Conservation (phyloP, 2,113 vertebrate genomes). For the Colaptes auratus region DNA sequence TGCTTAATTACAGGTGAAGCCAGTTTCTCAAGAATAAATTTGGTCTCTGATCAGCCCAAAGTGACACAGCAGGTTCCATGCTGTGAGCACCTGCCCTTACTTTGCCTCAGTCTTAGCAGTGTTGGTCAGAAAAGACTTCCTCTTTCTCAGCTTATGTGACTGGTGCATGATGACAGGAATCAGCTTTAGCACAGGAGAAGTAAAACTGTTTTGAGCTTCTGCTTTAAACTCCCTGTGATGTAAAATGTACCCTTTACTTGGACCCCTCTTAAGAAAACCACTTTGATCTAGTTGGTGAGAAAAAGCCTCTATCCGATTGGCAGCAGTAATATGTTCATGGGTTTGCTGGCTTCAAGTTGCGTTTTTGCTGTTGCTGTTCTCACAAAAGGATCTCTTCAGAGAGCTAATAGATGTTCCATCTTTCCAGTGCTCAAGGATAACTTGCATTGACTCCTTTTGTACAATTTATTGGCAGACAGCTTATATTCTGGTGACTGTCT, state of each 20-base stretch:
- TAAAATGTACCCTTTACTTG: background rate
- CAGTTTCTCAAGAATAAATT: background rate
- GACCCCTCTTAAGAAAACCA: background rate
- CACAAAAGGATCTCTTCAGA: background rate
- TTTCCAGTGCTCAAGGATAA: background rate
- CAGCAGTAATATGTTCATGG: accelerated
- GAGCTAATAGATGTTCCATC: background rate
- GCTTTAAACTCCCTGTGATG: background rate
- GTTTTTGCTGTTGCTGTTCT: background rate
- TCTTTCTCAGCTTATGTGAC: background rate
- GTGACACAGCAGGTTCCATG: background rate
- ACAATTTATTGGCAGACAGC: background rate
- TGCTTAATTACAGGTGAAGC: background rate
- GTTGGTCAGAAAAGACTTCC: background rate
- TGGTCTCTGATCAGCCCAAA: background rate
- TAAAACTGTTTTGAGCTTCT: background rate
- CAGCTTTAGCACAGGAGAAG: background rate
- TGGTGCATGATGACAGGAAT: background rate
- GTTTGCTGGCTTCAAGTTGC: background rate
- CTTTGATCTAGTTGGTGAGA: background rate
- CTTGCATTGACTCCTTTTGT: background rate
- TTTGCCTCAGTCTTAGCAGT: background rate
- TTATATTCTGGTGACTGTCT: background rate
- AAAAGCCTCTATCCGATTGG: background rate
- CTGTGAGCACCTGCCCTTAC: background rate